phyloP scores from a whole-genome alignment of 2,797 vertebrate genomes.

The Esox masquinongy region DNA sequence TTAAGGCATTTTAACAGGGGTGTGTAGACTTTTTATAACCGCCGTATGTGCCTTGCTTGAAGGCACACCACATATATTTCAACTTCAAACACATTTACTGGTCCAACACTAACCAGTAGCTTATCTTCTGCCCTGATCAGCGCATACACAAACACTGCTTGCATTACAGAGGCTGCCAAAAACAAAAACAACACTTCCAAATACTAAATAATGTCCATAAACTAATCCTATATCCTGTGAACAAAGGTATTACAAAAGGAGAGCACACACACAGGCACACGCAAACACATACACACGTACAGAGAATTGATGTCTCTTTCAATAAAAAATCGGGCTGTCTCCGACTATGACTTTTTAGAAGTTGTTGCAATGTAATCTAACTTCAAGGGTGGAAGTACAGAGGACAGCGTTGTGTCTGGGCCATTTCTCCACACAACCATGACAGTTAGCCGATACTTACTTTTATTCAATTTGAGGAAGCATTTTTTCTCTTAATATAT shows the following conservation, averaged over 20 bases:
- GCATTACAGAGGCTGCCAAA: not conserved
- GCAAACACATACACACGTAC: too few species aligned
- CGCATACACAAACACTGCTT: not conserved
- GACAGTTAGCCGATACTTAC: not conserved
- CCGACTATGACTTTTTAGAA: too few species aligned
- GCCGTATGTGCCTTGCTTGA: too few species aligned
- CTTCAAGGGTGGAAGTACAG: not conserved
- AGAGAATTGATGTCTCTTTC: too few species aligned
- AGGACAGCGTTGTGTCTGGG: not conserved
- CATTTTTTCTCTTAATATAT: not conserved
- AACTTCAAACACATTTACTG: too few species aligned
- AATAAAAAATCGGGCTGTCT: too few species aligned
- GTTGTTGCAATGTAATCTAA: not conserved
- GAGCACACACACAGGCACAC: too few species aligned
- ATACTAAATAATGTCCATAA: not conserved
- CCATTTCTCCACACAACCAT: not conserved
- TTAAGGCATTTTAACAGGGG: too few species aligned
- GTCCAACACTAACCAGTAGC: too few species aligned
- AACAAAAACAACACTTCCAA: not conserved
- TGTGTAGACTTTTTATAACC: too few species aligned
- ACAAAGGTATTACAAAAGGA: not conserved
- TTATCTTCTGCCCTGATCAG: too few species aligned
- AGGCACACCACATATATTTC: too few species aligned
- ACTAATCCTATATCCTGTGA: not conserved
- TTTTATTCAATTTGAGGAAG: slow-evolving; percentile 8